Evolutionary conservation across 2,113 vertebrate species (phyloP), one percentile per base, ranked within the genome.

Genomic region (Heterochromis multidens): DNA sequence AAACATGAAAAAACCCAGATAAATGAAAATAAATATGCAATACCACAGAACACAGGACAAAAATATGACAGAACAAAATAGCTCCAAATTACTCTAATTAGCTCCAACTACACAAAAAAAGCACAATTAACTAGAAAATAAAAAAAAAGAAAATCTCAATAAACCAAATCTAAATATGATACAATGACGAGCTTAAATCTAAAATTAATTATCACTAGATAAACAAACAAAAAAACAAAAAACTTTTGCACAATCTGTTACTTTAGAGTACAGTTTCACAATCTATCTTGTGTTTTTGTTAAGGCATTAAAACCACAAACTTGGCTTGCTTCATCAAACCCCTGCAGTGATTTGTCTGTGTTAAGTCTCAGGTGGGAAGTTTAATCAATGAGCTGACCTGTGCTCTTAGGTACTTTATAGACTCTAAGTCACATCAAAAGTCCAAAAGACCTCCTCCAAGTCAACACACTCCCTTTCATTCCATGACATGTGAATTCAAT

Each of bases 301-400:
- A 79, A 85, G 83, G 81, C 87, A 84, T 91, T 91, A 86, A 88
- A 83, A 93, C 94, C 86, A 86, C 78, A 93, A 94, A 91, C 89
- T 94, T 76, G 89, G 93, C 93, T 93, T 94, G 94, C 94, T 91
- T 88, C 95, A 95, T 95, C 84, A 49, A 90, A 88, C 88, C 94
- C 95, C 93, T 91, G 95, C 95, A 96, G 95, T 93, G 95, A 94
- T 96, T 95, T 96, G 96, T 95, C 96, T 90, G 96, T 96, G 95
- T 91, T 88, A 94, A 88, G 94, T 97, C 91, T 96, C 94, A 91
- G 93, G 92, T 91, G 94, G 96, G 94, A 95, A 95, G 92, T 85
- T 65, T 85, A 91, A 97, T 97, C 97, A 95, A 97, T 98, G 95
- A 95, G 93, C 96, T 94, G 95, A 95, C 97, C 95, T 95, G 93